These are phyloP conservation scores for Aspiorhynchus laticeps DNA, from an alignment of 2,113 vertebrate genomes.

Conservation along the genomic window DNA sequence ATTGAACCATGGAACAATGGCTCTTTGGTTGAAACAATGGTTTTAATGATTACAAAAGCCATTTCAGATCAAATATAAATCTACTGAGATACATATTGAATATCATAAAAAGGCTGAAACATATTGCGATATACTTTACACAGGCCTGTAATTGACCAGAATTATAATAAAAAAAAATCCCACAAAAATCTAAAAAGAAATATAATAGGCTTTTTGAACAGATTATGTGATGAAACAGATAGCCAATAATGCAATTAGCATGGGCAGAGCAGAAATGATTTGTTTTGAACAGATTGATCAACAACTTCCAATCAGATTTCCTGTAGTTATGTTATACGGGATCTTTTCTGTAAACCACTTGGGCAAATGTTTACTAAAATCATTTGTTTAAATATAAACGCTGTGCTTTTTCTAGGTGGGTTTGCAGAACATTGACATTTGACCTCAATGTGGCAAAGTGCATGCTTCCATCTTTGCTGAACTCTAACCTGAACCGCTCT, in stretches of 20 bases:
- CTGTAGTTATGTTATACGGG: not conserved
- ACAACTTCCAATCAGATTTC: not conserved
- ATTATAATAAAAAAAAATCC: not conserved
- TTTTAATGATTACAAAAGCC: not conserved
- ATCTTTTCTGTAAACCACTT: not conserved
- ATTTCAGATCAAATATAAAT: not conserved
- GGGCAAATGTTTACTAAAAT: not conserved
- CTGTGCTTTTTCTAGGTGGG: not conserved
- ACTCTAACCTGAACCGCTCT: not conserved
- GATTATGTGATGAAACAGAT: not conserved
- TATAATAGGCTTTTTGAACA: not conserved
- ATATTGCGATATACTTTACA: not conserved
- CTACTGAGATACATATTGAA: not conserved
- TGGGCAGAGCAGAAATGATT: not conserved
- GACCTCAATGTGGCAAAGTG: not conserved
- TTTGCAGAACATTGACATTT: not conserved
- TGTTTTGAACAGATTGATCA: not conserved
- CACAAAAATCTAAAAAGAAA: not conserved
- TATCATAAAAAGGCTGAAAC: not conserved
- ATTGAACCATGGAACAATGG: not conserved
- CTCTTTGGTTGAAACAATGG: no score
- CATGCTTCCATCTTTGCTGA: slow-evolving; percentile 11
- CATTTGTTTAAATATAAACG: not conserved
- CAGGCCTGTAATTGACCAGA: not conserved
- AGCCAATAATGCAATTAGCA: not conserved